phyloP scores from a whole-genome alignment of 2,113 vertebrate species.

The Raja brachyura region DNA sequence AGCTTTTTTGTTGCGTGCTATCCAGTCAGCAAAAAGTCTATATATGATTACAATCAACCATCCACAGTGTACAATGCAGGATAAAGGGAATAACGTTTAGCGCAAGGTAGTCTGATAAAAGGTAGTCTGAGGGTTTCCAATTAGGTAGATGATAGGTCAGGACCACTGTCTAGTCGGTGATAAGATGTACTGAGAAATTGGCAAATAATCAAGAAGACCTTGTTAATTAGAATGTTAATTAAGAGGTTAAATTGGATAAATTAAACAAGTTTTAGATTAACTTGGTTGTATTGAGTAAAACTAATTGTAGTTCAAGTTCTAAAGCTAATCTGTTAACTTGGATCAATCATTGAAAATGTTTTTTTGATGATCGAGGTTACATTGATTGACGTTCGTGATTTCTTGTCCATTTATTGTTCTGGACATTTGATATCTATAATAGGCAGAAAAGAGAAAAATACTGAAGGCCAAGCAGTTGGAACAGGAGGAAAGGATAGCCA shows the following conservation, averaged over 20 bases:
- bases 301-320: neutral
- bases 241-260: neutral
- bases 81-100: no score
- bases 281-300: neutral
- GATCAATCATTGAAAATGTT: neutral
- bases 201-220: neutral
- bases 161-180: no score
- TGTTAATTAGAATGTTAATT: neutral
- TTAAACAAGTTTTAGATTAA: neutral
- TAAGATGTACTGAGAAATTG: neutral
- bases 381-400: neutral
- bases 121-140: no score
- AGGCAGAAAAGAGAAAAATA: slow-evolving; percentile 66
- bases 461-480: slow-evolving; percentile 54
- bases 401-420: neutral
- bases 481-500: slow-evolving; percentile 72
- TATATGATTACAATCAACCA: no score
- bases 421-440: neutral
- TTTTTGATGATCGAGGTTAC: neutral
- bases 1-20: no score
- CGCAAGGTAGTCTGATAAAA: no score
- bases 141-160: no score
- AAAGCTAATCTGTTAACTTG: neutral
- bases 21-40: no score
- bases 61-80: no score